Conservation (phyloP, 2,797 vertebrate species). For the Synaphobranchus kaupii region DNA sequence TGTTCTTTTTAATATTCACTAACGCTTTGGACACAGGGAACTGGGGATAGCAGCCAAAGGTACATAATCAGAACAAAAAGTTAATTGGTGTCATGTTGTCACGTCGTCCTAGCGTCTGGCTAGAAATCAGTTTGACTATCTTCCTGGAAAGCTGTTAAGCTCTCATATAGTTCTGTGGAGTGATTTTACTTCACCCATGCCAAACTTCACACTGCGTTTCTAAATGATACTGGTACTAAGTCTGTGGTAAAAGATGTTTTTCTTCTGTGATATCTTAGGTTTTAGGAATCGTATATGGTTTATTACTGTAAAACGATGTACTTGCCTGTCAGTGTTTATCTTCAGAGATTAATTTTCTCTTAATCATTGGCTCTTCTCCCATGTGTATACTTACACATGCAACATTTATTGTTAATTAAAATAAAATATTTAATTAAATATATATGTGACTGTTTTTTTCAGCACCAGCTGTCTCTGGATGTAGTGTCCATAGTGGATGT, state of each 20-base stretch:
- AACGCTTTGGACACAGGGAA: not conserved
- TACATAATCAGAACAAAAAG: not conserved
- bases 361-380: constrained; percentile 60
- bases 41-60: not conserved
- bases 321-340: constrained; percentile 62
- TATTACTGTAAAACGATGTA: constrained; percentile 64
- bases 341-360: constrained; percentile 58
- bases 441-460: not conserved
- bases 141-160: not conserved
- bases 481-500: not conserved
- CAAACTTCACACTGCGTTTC: constrained; percentile 50
- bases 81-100: not conserved
- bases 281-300: constrained; percentile 55
- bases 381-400: constrained; percentile 62
- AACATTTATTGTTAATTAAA: constrained; percentile 73
- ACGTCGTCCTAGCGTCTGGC: not conserved
- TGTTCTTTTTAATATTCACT: not conserved
- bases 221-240: constrained; percentile 60
- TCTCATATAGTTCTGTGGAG: constrained; percentile 41
- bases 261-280: constrained; percentile 78
- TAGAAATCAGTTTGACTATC: not conserved
- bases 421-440: constrained; percentile 45
- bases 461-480: not conserved
- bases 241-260: constrained; percentile 77
- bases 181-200: constrained; percentile 57